Evolutionary conservation across 2,113 vertebrate species (phyloP), one percentile per base, ranked within the genome.

Genomic region (Zeus faber): DNA sequence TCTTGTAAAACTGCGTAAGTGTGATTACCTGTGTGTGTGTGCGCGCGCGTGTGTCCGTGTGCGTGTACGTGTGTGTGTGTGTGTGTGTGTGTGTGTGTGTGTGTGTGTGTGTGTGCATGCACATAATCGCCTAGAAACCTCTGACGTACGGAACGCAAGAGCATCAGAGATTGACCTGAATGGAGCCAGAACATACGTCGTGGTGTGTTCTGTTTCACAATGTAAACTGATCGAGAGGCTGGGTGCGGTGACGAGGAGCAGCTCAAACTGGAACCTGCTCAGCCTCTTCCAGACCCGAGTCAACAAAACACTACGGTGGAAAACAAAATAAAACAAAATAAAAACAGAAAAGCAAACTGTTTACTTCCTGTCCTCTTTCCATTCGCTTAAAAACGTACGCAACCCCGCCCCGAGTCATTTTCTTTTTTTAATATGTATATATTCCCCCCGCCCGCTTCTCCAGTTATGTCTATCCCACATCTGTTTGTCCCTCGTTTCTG

Each of bases 191-290:
- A 85, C 81, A 83, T 76, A 85, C 83, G 76, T 79, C 58, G 56
- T 65, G 73, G 81, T 77, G 79, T 79, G 85, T 87, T 84, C 88
- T 85, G 81, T 85, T 86, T 83, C 71, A 82, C 79, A 79, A 85
- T 86, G 87, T 90, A 90, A 90, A 90, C 88, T 81, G 85, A 85
- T 76, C 87, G 83, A 85, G 83, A 82, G 86, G 83, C 83, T 74
- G 69, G 86, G 76, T 63, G 82, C 84, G 87, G 72, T 78, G 52
- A 70, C 79, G 79, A 74, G 85, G 86, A 82, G 76, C 62, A 61
- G 52, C 80, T 78, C 63, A 54, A 69, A 67, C 64, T 67, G 25
- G 59, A 59, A 77, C 53, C 57, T 47, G 74, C 75, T 77, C 68
- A 66, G 68, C 65, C 57, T 77, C 67, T 69, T 73, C 77, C 75